Base-by-base conservation (phyloP, 2,888 invertebrate genomes). In the Calameuta filiformis region DNA sequence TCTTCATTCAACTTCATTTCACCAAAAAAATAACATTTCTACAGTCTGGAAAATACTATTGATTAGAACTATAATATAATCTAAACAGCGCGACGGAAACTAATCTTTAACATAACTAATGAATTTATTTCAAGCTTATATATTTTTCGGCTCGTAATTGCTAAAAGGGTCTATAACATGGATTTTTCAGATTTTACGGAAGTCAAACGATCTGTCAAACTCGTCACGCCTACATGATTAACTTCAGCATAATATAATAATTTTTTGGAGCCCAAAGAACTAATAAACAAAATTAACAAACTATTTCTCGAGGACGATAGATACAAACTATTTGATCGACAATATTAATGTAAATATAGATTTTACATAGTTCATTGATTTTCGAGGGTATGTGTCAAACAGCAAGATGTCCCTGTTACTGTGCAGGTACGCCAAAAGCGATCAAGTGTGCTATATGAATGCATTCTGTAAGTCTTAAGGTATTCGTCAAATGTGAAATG, bases 291-390 rank as follows among this genome's bases (percentile, higher is more conserved):
- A 56, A 56, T 23, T 9, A 56, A 56, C 56, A 56, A 56, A 56
- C 9, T 56, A 15, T 56, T 56, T 23, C 23, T 0, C 56, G 9
- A 23, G 0, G 23, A 56, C 2, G 9, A 23, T 6, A 40, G 15
- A 6, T 56, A 9, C 9, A 56, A 56, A 56, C 56, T 30, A 74
- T n/a, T 35, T 1, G 9, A 74, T 35, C 35, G 11, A 35, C 74
- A 35, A 34, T 34, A 33, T 73, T 30, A 73, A 74, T 74, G 34
- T 30, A 30, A 30, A 35, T 40, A 34, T 4, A 33, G 30, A 31
- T 74, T 68, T n/a, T 34, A 35, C 23, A 78, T 78, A 75, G 68
- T 76, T 82, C 79, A 84, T 84, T 81, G 83, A 83, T 85, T 83
- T 82, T 84, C 79, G 69, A 34, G 78, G 73, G 75, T 75, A 23